Base-by-base conservation (phyloP, 2,113 vertebrate species). In the Aphyosemion australe region DNA sequence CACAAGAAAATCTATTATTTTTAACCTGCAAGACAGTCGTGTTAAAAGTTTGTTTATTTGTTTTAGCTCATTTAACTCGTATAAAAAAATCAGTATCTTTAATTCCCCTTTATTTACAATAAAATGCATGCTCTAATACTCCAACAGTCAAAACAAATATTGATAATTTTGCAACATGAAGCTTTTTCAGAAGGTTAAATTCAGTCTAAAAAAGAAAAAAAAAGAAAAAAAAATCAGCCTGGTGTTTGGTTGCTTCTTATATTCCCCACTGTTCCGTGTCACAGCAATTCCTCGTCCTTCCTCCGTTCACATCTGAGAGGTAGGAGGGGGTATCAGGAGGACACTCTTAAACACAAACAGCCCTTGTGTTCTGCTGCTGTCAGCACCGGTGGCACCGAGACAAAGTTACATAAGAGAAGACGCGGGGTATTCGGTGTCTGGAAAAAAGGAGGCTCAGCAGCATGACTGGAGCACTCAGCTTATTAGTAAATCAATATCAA, bases 291-390 rank as follows among this genome's bases (percentile, higher is more conserved):
- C 74, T 80, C 79, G 77, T 81, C 78, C 84, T 83, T 81, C 70
- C 58, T 79, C 48, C 69, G 80, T 79, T 83, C 64, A 80, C 73
- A 77, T 77, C 66, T 64, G 59, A 84, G 82, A 65, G 78, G 72
- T 66, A 41, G 75, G 65, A 66, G 78, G 69, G 63, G 78, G 72
- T 70, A 72, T 78, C 60, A 64, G 56, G 65, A 72, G 76, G 80
- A 78, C 79, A 79, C 75, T 74, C 83, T 83, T 83, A 88, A 87
- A 85, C 80, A 79, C 10, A 52, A 72, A 72, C 62, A 74, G 79
- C 82, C 80, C 76, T 88, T 87, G 82, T 82, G 76, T 86, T 87
- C 84, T 83, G 86, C 82, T 86, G n/a, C 71, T 72, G 80, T 88
- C 89, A 89, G 85, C 85, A 86, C 47, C 60, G 65, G 76, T 87